Evolutionary conservation across 2,797 vertebrate species (phyloP), one percentile per base, ranked within the genome.

Genomic region (Falco rusticolus): DNA sequence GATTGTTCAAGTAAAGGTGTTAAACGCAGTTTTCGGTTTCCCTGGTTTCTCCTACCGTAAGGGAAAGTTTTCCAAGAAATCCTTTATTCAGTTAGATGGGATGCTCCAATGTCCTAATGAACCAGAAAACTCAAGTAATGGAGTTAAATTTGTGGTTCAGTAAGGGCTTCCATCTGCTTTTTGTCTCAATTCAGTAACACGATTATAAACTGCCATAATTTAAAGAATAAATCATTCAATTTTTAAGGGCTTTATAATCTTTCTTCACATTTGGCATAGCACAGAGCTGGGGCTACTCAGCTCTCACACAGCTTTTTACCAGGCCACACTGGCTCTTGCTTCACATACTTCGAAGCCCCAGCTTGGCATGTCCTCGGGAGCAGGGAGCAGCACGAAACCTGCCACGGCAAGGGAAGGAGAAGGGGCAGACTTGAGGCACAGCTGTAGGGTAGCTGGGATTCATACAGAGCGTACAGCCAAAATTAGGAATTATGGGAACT

Each of bases 381-480:
- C 20, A 59, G 19, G 33, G 24, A 59, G 59, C 28, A 29, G 59
- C 39, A 10, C 17, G 13, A 19, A 39, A 28, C 25, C 51, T 45
- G 43, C 4, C 3, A 4, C 5, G 12, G 19, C 12, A 15, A 18
- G 17, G 20, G 59, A 29, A 53, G 15, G 34, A 12, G 83, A 65
- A 33, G 28, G 26, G 16, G 43, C 18, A 45, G 33, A 39, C 20
- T 6, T 8, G 28, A 56, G 34, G 34, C 31, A 16, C 41, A 24
- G 71, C 57, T 63, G 57, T 21, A 13, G 22, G 28, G 57, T 0
- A 3, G 19, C 45, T 45, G 53, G 51, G 31, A 64, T 16, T 28
- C 22, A 5, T 8, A 12, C 7, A 6, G 45, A 29, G 13, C 2
- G 5, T 14, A 13, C 45, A 28, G 0, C 1, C 22, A 50, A 57